Evolutionary conservation across 1,140 invertebrate species (phyloP), one percentile per base, ranked within the genome.

Genomic region (Trachymyrmex cornetzi): DNA sequence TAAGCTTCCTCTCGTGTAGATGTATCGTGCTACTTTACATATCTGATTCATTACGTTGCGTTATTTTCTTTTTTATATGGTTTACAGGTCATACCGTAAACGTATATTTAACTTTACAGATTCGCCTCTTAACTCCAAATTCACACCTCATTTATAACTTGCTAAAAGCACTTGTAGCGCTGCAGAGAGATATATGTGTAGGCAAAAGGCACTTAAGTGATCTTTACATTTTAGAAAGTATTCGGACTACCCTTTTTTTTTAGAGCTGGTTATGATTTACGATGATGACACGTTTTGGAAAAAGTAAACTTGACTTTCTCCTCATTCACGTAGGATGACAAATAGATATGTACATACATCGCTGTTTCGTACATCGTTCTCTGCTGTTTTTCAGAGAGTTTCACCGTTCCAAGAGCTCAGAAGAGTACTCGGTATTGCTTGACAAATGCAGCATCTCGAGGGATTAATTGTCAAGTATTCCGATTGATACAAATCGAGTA

Each of bases 91-190:
- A 48, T 11, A 6, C 5, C 30, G 55, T 44, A 19, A 59, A 38
- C 7, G 30, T 59, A 22, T 34, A 22, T 30, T 24, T 38, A n/a
- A 75, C 19, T 34, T 59, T 6, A 38, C 11, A 61, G 34, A 77
- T 77, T 77, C 22, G 34, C 30, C 53, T 77, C 74, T 22, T 44
- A 77, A n/a, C 55, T 61, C 14, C 16, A 77, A 77, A 77, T 77
- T 77, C 57, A 77, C 74, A 63, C 74, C 34, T 77, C 75, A 48
- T 77, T 77, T 77, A 77, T 77, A 63, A 77, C 59, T 48, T 30
- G 75, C 75, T 77, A 77, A 77, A 77, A 77, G 59, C 75, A 22
- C 24, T 61, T 59, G 34, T 24, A 61, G 11, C 22, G 12, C 34
- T 27, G 74, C 1, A 30, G 57, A 48, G 38, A 64, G 38, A 64